A percentile compares a stretch with the other conserved stretches of the same genome.
phyloP scores from a whole-genome alignment of 2,888 invertebrate species.

The Deroplatys truncata region DNA sequence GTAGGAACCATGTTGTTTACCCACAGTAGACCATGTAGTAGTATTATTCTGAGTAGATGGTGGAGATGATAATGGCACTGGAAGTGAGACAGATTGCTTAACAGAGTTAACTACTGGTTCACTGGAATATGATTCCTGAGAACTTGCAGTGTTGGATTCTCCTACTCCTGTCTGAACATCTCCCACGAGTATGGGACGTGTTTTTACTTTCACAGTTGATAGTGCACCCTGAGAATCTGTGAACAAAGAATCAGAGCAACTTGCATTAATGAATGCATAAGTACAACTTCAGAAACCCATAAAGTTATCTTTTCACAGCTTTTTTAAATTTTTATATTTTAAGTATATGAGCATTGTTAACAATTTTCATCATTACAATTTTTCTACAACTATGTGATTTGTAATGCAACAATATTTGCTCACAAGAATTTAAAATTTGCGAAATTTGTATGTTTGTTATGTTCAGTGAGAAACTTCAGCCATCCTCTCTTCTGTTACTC shows the following conservation, averaged over 20 bases:
- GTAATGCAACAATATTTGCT: too few species aligned
- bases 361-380: too few species aligned
- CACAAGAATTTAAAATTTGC: too few species aligned
- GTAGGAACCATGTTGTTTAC: slow-evolving; percentile 1
- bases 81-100: neutral
- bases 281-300: slow-evolving; percentile 3
- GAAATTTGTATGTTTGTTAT: too few species aligned
- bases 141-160: slow-evolving; percentile 10
- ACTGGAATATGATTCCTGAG: slow-evolving; percentile 19
- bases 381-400: too few species aligned
- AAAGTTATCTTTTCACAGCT: neutral
- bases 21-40: neutral
- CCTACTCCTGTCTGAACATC: neutral
- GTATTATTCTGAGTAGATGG: neutral
- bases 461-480: too few species aligned
- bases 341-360: too few species aligned
- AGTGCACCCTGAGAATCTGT: slow-evolving; percentile 44
- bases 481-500: too few species aligned
- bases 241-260: slow-evolving; percentile 25
- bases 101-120: neutral
- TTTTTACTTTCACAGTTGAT: slow-evolving; percentile 32
- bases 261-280: neutral
- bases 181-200: slow-evolving; percentile 17
- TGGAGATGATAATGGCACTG: neutral
- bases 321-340: too few species aligned